These are phyloP conservation scores for Marcusenius ussheri DNA, from an alignment of 2,113 vertebrate species.

Conservation along the genomic window DNA sequence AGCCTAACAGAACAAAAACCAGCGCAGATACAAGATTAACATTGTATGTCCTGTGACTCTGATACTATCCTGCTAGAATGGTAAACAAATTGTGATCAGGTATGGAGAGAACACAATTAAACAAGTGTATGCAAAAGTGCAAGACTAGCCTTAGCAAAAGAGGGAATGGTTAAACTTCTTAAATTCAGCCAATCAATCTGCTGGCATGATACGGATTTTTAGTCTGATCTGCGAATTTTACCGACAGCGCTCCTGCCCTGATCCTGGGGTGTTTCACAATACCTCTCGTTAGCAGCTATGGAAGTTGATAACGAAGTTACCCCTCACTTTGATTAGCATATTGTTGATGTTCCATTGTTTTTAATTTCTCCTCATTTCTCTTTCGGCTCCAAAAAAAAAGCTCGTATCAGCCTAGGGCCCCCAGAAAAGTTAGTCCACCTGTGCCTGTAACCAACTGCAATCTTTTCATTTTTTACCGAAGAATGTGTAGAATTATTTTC, in stretches of 20 bases:
- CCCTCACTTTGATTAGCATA: neutral
- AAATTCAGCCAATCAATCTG: neutral
- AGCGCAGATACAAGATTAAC: neutral
- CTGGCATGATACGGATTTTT: neutral
- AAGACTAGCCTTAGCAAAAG: neutral
- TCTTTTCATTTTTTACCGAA: neutral
- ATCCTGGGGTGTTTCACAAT: neutral
- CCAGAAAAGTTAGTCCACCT: neutral
- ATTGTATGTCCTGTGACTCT: neutral
- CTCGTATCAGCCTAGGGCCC: neutral
- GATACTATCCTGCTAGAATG: neutral
- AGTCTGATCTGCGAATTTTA: neutral
- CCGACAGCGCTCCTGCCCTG: neutral
- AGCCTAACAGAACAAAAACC: neutral
- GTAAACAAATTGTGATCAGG: neutral
- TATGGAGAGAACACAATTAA: neutral
- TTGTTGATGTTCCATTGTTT: neutral
- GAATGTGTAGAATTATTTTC: neutral
- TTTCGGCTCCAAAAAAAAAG: neutral
- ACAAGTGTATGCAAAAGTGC: neutral
- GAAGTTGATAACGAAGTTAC: neutral
- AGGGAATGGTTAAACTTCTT: neutral
- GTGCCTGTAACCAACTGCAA: neutral
- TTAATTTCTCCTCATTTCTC: neutral
- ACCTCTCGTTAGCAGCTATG: neutral